Evolutionary conservation across 1,140 invertebrate species (phyloP), one percentile per base, ranked within the genome.

Genomic region (Papilio xuthus): DNA sequence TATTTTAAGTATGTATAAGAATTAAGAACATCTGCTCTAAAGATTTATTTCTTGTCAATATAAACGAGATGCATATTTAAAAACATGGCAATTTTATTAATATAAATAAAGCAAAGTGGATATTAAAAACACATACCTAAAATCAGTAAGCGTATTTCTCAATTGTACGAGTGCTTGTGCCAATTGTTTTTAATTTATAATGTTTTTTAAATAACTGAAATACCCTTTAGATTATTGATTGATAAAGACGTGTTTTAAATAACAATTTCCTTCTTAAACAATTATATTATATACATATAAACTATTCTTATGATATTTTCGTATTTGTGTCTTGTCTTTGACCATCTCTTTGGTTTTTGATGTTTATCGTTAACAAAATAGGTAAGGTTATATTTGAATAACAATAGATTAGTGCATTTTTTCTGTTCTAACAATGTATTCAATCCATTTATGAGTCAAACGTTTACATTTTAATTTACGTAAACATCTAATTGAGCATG

Each of bases 401-500:
- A 72, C n/a, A 47, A 23, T 42, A 7, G 26, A 28, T 42, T 0
- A 44, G 4, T 47, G 42, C 71, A 72, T 18, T 26, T 15, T 44
- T 44, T 50, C 23, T 41, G n/a, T 71, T 71, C 15, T 23, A 23
- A 41, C 71, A 44, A 44, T 23, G n/a, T 26, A 56, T 75, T 56
- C 20, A 28, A 75, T 56, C 23, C 10, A 32, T 56, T 56, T 56
- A 15, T 56, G 50, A 28, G 50, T 56, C 26, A 20, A 26, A 10
- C 47, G 23, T 56, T 75, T 44, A 56, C 73, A 76, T 76, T 67
- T 60, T 76, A 60, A 76, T 76, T 76, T 76, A 76, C 74, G 74
- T 76, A 76, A 76, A 76, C 74, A 76, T 41, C 53, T 32, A 76
- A 56, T 37, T 76, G 50, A 76, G n/a, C 53, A 63, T 60, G 74